Percentiles rank a stretch among this genome's conserved stretches.
These are phyloP conservation scores for Magallana gigas DNA, from an alignment of 1,140 invertebrate species.

Conservation along the genomic window DNA sequence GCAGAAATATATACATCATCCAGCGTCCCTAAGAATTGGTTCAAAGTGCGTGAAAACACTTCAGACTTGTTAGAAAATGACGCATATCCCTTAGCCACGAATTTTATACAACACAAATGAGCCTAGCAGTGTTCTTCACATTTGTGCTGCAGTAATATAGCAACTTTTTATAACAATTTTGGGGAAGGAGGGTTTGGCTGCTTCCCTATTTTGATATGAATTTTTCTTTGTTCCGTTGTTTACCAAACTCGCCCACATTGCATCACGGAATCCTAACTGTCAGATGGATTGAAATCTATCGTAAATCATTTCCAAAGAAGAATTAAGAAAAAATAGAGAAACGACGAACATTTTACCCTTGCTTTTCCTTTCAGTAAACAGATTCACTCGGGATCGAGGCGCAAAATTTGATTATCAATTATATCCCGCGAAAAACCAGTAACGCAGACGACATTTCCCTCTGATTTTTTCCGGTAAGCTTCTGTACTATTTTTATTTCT, in stretches of 20 bases:
- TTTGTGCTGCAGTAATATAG: no score
- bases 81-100: background rate
- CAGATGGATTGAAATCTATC: background rate
- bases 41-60: background rate
- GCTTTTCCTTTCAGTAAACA: constrained; percentile 4
- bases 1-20: background rate
- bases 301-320: background rate
- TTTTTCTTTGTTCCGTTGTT: background rate
- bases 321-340: background rate
- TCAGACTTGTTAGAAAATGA: background rate
- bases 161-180: no score
- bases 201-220: background rate
- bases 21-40: background rate
- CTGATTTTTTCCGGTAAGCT: no score
- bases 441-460: background rate
- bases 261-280: background rate
- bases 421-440: background rate
- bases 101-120: background rate
- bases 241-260: background rate
- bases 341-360: background rate
- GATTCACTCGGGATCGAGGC: background rate
- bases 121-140: no score
- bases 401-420: background rate
- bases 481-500: no score
- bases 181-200: no score